Evolutionary conservation across 1,140 invertebrate genomes (phyloP).

Genomic region (Microplitis mediator): DNA sequence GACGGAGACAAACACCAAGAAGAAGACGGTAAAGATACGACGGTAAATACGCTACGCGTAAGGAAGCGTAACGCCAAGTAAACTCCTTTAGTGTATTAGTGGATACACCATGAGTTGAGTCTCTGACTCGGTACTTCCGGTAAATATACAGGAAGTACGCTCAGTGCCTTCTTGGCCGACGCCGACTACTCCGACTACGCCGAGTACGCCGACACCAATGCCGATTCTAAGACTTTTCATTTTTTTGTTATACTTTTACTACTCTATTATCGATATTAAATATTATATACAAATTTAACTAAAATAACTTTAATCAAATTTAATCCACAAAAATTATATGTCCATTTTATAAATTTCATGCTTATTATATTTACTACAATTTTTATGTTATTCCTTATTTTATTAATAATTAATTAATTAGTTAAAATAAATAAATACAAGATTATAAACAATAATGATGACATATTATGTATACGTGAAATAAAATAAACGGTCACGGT

Average conservation of each 20-base stretch:
- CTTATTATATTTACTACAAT: too few relatives aligned
- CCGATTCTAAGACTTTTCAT: background rate
- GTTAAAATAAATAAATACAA: too few relatives aligned
- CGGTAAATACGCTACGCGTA: constrained; percentile 50
- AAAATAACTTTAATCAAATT: too few relatives aligned
- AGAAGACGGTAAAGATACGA: constrained; percentile 42
- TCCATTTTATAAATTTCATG: too few relatives aligned
- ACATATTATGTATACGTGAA: background rate
- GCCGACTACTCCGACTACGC: constrained; percentile 45
- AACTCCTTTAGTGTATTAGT: constrained; percentile 27
- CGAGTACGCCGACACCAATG: constrained; percentile 29
- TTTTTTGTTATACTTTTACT: background rate
- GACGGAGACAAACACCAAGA: constrained; percentile 41
- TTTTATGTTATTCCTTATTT: too few relatives aligned
- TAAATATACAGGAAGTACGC: constrained; percentile 53
- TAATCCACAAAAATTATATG: too few relatives aligned
- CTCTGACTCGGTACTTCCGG: constrained; percentile 56
- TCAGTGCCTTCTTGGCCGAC: constrained; percentile 40
- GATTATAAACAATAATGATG: background rate
- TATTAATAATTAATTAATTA: too few relatives aligned
- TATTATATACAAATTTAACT: too few relatives aligned
- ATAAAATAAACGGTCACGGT: background rate
- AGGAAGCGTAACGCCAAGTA: constrained; percentile 53
- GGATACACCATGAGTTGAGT: constrained; percentile 26
- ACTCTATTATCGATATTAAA: too few relatives aligned